Conservation (phyloP, 2,888 invertebrate species). For the Frankliniella fusca region DNA sequence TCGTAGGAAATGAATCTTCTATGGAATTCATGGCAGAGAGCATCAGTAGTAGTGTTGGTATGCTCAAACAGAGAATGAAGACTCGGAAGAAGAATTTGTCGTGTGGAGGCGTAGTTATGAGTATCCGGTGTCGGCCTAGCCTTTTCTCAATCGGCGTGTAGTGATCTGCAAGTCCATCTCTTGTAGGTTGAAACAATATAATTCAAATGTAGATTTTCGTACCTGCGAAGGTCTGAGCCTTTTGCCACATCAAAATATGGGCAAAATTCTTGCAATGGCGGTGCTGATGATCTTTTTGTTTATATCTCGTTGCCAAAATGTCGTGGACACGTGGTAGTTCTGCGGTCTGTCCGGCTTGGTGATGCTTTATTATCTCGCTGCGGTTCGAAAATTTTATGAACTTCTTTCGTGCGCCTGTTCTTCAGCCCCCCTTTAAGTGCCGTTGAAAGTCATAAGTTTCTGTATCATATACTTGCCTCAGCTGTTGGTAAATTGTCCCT, state of each 20-base stretch:
- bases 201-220: background rate
- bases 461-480: no score
- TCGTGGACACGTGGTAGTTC: slow-evolving; percentile 15
- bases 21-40: no score
- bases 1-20: no score
- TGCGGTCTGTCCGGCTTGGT: background rate
- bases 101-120: background rate
- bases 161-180: background rate
- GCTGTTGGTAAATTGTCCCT: background rate
- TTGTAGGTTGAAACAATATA: background rate
- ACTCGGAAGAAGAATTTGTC: background rate
- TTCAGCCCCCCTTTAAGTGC: no score
- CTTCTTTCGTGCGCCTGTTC: no score
- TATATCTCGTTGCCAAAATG: background rate
- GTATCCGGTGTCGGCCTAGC: slow-evolving; percentile 7
- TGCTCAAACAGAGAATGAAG: background rate
- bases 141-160: slow-evolving; percentile 22
- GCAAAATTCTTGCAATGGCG: no score
- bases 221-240: no score
- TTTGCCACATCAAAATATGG: no score
- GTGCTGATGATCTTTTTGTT: background rate
- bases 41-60: background rate
- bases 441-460: no score
- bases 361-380: background rate
- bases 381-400: background rate